Evolutionary conservation across 2,797 vertebrate species (phyloP).

Genomic region (Anabacerthia variegaticeps): DNA sequence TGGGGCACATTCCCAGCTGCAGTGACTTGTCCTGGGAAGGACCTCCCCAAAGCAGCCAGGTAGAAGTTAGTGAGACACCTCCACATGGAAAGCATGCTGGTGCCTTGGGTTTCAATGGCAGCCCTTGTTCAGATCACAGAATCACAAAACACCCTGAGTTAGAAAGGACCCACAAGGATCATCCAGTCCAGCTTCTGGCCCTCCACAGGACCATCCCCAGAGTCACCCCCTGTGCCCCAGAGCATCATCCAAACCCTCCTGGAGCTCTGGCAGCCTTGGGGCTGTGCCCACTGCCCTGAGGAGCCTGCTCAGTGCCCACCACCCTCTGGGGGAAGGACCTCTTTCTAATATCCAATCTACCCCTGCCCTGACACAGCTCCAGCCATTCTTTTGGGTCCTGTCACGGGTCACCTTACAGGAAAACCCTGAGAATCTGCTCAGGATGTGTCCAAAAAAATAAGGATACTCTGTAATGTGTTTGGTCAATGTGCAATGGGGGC

Average conservation of each 20-base stretch:
- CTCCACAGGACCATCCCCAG: background rate
- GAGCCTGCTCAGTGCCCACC: background rate
- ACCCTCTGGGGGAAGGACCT: background rate
- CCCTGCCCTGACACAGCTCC: background rate
- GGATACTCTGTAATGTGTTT: background rate
- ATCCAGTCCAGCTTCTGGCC: background rate
- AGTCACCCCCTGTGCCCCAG: background rate
- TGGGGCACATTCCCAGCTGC: background rate
- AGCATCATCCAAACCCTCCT: background rate
- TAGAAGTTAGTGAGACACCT: background rate
- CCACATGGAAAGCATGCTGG: background rate
- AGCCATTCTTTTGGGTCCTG: background rate
- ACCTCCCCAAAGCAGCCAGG: background rate
- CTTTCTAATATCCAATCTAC: background rate
- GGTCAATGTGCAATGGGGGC: fast-evolving
- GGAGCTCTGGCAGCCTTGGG: background rate
- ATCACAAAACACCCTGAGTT: background rate
- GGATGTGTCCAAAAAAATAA: background rate
- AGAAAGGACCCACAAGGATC: background rate
- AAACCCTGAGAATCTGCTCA: background rate
- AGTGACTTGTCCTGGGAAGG: background rate
- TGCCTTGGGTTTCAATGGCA: background rate
- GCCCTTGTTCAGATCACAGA: background rate
- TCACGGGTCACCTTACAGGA: background rate
- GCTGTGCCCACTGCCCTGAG: background rate